phyloP scores from a whole-genome alignment of 2,888 invertebrate species.

The Sylvicola cinctus region DNA sequence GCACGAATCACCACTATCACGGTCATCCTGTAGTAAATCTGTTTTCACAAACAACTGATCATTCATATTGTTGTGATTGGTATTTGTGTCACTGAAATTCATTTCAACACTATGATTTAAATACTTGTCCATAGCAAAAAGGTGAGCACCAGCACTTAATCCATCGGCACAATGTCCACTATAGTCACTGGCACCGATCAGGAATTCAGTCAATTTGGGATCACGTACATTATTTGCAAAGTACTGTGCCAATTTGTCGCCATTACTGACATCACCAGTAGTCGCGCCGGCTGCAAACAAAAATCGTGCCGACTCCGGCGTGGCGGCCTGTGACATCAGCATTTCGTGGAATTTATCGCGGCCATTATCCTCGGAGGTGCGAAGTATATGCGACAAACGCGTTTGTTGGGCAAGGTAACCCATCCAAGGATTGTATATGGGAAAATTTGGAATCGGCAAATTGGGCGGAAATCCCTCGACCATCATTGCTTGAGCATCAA shows the following conservation, averaged over 20 bases:
- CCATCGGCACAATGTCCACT: neutral
- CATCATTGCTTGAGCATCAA: neutral
- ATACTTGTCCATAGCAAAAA: neutral
- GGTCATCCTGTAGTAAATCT: neutral
- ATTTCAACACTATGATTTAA: neutral
- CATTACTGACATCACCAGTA: conserved; percentile 4
- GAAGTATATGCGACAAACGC: conserved; percentile 3
- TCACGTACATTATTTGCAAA: conserved; percentile 8
- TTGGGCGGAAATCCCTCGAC: conserved; percentile 1
- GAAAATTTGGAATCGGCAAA: conserved; percentile 16
- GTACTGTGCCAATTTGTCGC: conserved; percentile 8
- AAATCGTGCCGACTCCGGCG: conserved; percentile 12
- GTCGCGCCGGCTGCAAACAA: too few relatives aligned
- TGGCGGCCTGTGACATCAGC: conserved; percentile 3
- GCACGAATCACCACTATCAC: conserved; percentile 22
- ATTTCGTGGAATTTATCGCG: conserved; percentile 2
- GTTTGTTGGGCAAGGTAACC: conserved; percentile 23
- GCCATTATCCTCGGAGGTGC: neutral
- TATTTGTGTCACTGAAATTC: neutral
- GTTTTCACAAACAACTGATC: conserved; percentile 2
- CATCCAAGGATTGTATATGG: conserved; percentile 25
- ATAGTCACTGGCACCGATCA: conserved; percentile 8
- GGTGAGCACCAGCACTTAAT: neutral
- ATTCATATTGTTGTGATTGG: neutral
- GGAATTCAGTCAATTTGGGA: conserved; percentile 11